Percentiles rank a stretch among this genome's conserved stretches.
phyloP scores from a whole-genome alignment of 2,888 invertebrate genomes.

The Chloroclystis v-ata region DNA sequence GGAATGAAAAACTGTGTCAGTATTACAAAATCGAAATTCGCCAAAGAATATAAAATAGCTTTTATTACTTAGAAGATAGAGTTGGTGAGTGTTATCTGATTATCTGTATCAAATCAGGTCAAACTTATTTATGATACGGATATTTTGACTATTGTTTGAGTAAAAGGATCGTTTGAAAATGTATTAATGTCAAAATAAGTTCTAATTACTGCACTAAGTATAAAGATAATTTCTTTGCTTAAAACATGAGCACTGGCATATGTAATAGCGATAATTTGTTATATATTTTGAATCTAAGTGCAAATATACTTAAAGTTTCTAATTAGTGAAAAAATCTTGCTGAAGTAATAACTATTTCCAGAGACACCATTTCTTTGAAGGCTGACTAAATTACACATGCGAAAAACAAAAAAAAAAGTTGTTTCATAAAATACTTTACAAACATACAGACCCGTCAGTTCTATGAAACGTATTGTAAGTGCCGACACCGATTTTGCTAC shows the following conservation, averaged over 20 bases:
- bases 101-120: conserved; percentile 57
- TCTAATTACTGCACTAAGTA: too few species aligned
- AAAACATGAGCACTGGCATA: too few species aligned
- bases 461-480: not conserved
- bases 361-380: too few species aligned
- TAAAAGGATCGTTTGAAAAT: too few species aligned
- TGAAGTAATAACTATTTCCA: too few species aligned
- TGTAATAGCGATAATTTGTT: too few species aligned
- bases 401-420: not conserved
- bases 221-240: too few species aligned
- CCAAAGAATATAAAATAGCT: conserved; percentile 27
- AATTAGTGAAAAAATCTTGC: too few species aligned
- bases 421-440: not conserved
- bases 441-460: not conserved
- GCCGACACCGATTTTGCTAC: conserved; percentile 25
- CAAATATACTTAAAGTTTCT: too few species aligned
- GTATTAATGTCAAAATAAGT: too few species aligned
- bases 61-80: conserved; percentile 33
- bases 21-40: conserved; percentile 32
- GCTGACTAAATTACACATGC: too few species aligned
- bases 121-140: conserved; percentile 54
- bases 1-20: conserved; percentile 50
- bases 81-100: conserved; percentile 41
- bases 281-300: too few species aligned
- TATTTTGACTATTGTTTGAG: conserved; percentile 36